A percentile compares a stretch with the other conserved stretches of the same genome.
Evolutionary conservation across 2,797 vertebrate species (phyloP).

Genomic region (Poeciliopsis infans): DNA sequence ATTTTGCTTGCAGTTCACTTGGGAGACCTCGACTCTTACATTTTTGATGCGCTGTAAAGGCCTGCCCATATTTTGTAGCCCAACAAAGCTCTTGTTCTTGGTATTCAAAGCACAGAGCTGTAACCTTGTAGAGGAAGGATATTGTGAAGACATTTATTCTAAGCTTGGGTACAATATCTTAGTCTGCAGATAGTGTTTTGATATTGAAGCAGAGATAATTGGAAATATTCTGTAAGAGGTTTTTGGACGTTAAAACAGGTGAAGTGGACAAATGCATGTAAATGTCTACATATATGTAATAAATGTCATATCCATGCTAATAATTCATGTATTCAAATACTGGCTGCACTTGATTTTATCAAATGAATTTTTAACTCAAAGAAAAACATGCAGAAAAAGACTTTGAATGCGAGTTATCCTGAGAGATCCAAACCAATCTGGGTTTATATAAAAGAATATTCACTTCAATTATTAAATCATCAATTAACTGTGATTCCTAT

Average conservation of each 20-base stretch:
- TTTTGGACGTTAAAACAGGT: neutral
- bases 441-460: neutral
- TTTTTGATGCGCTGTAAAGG: constrained; percentile 1
- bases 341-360: neutral
- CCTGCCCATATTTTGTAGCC: constrained; percentile 2
- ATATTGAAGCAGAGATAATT: neutral
- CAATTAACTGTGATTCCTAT: neutral
- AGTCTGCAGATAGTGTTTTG: neutral
- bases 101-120: neutral
- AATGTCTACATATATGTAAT: neutral
- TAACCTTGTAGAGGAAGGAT: neutral
- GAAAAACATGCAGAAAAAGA: neutral
- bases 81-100: neutral
- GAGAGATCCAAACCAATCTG: neutral
- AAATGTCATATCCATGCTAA: neutral
- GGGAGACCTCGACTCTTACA: neutral
- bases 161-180: neutral
- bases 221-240: neutral
- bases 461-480: neutral
- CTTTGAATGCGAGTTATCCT: neutral
- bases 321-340: neutral
- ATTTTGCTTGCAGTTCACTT: neutral
- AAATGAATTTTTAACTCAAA: neutral
- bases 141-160: neutral
- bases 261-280: neutral